Evolutionary conservation across 2,797 vertebrate genomes (phyloP).

Genomic region (Falco biarmicus): DNA sequence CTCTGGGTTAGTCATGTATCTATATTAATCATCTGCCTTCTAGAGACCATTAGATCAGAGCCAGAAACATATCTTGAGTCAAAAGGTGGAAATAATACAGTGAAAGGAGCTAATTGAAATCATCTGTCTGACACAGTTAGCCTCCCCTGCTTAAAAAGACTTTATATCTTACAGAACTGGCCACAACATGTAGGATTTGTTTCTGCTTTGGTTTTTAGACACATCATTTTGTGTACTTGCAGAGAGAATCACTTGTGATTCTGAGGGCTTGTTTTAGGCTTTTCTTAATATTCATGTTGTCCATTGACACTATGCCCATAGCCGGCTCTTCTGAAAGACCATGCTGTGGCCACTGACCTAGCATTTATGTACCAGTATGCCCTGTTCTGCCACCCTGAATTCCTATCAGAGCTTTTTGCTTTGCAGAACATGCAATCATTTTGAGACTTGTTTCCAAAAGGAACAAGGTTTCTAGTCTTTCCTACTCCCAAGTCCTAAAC

Average conservation of each 20-base stretch:
- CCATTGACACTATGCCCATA: background rate
- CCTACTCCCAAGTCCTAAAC: background rate
- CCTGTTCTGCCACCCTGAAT: background rate
- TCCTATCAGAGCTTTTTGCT: background rate
- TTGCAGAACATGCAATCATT: background rate
- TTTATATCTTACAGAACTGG: background rate
- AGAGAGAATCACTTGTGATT: background rate
- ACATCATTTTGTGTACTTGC: background rate
- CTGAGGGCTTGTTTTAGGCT: background rate
- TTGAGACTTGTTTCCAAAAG: background rate
- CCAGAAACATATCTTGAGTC: background rate
- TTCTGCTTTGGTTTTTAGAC: background rate
- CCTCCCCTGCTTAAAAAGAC: background rate
- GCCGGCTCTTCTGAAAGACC: background rate
- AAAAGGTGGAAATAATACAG: background rate
- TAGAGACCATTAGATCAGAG: background rate
- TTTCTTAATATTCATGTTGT: background rate
- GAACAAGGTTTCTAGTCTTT: background rate
- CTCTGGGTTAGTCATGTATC: background rate
- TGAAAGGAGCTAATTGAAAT: background rate
- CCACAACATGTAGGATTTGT: fast-evolving
- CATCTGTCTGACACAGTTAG: background rate
- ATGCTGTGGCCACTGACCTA: background rate
- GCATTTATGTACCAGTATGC: background rate
- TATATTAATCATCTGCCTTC: background rate